phyloP scores from a whole-genome alignment of 2,888 invertebrate genomes.

The Metacarcinus magister region DNA sequence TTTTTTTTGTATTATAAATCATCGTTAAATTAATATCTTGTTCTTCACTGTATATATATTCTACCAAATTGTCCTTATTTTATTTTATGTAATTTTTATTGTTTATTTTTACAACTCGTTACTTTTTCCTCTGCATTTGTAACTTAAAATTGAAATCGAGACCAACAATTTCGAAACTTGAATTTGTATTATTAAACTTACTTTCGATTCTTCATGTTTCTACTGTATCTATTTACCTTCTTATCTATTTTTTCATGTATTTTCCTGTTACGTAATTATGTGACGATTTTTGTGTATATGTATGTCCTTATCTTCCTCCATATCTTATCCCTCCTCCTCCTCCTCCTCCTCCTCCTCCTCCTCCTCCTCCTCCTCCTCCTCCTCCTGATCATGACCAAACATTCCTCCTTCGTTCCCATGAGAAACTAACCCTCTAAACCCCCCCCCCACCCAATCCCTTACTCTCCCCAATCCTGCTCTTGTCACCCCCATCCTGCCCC shows the following conservation, averaged over 20 bases:
- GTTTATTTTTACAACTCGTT: not conserved
- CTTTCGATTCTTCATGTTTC: too few species aligned
- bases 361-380: not conserved
- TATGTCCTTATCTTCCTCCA: not conserved
- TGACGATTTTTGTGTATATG: not conserved
- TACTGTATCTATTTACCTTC: not conserved
- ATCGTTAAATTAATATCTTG: too few species aligned
- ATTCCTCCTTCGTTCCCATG: slow-evolving; percentile 44
- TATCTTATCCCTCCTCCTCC: not conserved
- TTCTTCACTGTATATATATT: too few species aligned
- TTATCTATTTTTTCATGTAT: not conserved
- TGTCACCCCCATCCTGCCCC: not conserved
- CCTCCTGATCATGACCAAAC: not conserved
- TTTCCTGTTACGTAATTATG: too few species aligned
- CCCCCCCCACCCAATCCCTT: not conserved
- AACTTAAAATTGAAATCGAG: too few species aligned
- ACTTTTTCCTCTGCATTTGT: too few species aligned
- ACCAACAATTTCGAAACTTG: too few species aligned
- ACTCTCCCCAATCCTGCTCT: not conserved
- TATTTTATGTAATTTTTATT: not conserved
- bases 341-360: not conserved
- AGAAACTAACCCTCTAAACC: not conserved
- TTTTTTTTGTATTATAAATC: too few species aligned
- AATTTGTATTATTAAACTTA: too few species aligned
- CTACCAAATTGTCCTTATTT: too few species aligned